Base-by-base conservation (phyloP, 2,113 vertebrate genomes). In the Lycocorax pyrrhopterus region DNA sequence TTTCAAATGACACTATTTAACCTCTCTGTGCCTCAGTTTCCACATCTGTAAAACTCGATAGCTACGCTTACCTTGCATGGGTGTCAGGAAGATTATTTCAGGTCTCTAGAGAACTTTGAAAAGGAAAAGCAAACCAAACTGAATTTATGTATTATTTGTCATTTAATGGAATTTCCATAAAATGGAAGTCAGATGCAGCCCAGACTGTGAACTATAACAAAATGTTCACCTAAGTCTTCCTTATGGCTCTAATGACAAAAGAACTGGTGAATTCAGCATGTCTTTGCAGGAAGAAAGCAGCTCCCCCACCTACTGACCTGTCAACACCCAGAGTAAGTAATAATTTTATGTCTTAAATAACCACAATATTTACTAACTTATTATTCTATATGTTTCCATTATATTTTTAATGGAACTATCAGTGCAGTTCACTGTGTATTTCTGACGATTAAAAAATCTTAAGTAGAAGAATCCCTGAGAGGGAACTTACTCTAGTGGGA, bases 21-120 rank as follows among this genome's bases (percentile, higher is more conserved):
- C 63, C 67, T n/a, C 51, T 77, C 52, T 12, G 56, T 87, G 91
- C 93, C 96, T 96, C 93, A 89, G 94, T 94, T 96, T 90, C 92
- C 69, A 85, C 56, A 67, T 41, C 68, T 75, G 68, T 75, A 84
- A 92, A 92, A 89, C 83, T 67, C 1, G n/a, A 94, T 95, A 96
- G 76, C 76, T 77, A 78, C 26, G 73, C 75, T 94, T 95, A 68
- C 60, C 68, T 78, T 88, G 76, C 85, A 94, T 8, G 83, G 92
- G 73, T 94, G 94, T 81, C 94, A 92, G 68, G 52, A 90, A 91
- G 72, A 95, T 96, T 90, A 90, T 63, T 90, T 96, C 88, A 84
- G 81, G 64, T 68, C 88, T 35, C 67, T 84, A 10, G 78, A 81
- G 47, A 95, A 93, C 60, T 96, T 78, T 82, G 93, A 96, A 96